Evolutionary conservation across 2,888 invertebrate species (phyloP).

Genomic region (Platypus cylindrus): DNA sequence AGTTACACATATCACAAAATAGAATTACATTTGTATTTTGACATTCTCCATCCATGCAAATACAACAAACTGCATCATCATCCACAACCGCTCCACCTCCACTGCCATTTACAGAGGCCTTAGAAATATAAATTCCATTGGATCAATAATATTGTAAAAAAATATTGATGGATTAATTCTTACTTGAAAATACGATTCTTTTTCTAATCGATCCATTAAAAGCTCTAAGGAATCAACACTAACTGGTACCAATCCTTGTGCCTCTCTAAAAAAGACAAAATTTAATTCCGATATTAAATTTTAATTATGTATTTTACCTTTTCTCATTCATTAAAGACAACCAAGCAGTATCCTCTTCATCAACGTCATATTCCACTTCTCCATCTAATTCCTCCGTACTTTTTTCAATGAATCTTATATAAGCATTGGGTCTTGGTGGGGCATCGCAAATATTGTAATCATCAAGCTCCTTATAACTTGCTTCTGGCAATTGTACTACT

Average conservation of each 20-base stretch:
- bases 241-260: constrained; percentile 60
- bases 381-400: constrained; percentile 90
- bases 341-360: constrained; percentile 97
- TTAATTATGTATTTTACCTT: constrained; percentile 19
- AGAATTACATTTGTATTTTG: constrained; percentile 97
- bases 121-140: too few species aligned
- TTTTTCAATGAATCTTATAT: constrained; percentile 89
- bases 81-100: constrained; percentile 65
- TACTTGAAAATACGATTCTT: constrained; percentile 91
- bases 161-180: too few species aligned
- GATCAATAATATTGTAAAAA: too few species aligned
- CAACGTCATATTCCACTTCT: constrained; percentile 91
- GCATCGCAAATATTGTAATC: constrained; percentile 74
- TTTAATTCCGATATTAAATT: neutral
- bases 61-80: constrained; percentile 97
- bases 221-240: constrained; percentile 82
- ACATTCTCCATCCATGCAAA: constrained; percentile 98
- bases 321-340: constrained; percentile 76
- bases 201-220: constrained; percentile 95
- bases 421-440: constrained; percentile 73
- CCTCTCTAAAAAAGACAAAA: constrained; percentile 36
- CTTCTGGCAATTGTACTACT: constrained; percentile 51
- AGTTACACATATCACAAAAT: constrained; percentile 99
- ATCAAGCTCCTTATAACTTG: constrained; percentile 55
- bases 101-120: constrained; percentile 55